Evolutionary conservation across 1,140 invertebrate genomes (phyloP).

Genomic region (Trachymyrmex septentrionalis): DNA sequence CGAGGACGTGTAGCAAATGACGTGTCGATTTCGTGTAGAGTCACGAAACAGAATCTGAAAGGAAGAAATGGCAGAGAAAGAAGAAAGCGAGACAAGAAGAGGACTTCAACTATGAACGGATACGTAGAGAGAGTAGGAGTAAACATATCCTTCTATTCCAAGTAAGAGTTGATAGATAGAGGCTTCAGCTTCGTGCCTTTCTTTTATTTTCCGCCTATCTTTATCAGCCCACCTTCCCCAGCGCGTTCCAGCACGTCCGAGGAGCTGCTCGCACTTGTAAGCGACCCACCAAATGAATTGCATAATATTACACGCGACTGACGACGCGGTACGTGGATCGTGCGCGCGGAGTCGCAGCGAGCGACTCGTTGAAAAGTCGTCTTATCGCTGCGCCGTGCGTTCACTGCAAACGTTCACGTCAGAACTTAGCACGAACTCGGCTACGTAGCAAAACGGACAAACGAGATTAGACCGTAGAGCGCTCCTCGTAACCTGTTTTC

Average conservation of each 20-base stretch:
- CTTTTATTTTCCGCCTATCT: conserved; percentile 32
- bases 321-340: conserved; percentile 28
- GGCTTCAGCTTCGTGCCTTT: conserved; percentile 12
- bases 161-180: conserved; percentile 65
- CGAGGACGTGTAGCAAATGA: conserved; percentile 29
- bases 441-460: conserved; percentile 10
- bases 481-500: conserved; percentile 54
- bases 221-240: background rate
- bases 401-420: background rate
- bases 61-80: background rate
- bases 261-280: conserved; percentile 20
- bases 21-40: background rate
- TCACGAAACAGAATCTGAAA: background rate
- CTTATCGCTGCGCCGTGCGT: conserved; percentile 31
- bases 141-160: conserved; percentile 51
- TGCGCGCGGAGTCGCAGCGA: conserved; percentile 9
- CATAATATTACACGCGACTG: conserved; percentile 68
- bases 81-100: conserved; percentile 13
- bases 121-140: conserved; percentile 55
- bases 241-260: background rate
- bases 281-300: conserved; percentile 70
- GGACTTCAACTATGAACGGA: conserved; percentile 52
- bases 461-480: conserved; percentile 47
- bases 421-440: background rate
- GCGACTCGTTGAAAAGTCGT: conserved; percentile 49